Evolutionary conservation across 2,113 vertebrate genomes (phyloP).

Genomic region (Taxidea taxus): DNA sequence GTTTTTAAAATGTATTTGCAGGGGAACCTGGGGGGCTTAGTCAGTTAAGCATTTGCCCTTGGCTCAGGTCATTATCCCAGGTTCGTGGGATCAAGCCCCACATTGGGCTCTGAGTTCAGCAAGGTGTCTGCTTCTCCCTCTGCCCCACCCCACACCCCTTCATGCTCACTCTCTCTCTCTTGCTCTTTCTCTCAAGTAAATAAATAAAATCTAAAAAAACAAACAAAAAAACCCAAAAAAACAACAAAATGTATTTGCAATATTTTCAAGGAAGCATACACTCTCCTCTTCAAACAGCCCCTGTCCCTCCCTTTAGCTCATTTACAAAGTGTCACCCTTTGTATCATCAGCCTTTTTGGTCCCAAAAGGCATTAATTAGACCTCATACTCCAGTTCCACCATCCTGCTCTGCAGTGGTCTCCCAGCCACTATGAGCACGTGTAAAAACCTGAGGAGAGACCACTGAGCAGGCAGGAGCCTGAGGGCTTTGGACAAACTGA

Average conservation of each 20-base stretch:
- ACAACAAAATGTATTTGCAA: not conserved
- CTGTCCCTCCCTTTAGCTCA: not conserved
- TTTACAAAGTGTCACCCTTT: not conserved
- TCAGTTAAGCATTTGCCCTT: not conserved
- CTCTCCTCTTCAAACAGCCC: not conserved
- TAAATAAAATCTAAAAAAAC: not conserved
- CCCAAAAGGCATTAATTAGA: not conserved
- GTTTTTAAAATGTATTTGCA: not conserved
- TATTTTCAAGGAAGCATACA: not conserved
- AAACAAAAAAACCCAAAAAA: no score
- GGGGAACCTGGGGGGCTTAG: not conserved
- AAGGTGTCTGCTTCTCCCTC: not conserved
- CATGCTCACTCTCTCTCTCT: not conserved
- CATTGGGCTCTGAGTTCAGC: not conserved
- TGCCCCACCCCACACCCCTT: no score
- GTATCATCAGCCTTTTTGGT: not conserved
- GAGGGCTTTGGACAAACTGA: not conserved
- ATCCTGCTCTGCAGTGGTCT: not conserved
- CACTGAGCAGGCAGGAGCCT: not conserved
- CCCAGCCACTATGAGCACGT: not conserved
- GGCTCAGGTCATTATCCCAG: not conserved
- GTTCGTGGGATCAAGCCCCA: not conserved
- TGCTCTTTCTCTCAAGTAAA: not conserved
- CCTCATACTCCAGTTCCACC: accelerated
- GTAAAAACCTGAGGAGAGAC: not conserved